Evolutionary conservation across 1,140 invertebrate species (phyloP).

Genomic region (Eurytemora carolleeae): DNA sequence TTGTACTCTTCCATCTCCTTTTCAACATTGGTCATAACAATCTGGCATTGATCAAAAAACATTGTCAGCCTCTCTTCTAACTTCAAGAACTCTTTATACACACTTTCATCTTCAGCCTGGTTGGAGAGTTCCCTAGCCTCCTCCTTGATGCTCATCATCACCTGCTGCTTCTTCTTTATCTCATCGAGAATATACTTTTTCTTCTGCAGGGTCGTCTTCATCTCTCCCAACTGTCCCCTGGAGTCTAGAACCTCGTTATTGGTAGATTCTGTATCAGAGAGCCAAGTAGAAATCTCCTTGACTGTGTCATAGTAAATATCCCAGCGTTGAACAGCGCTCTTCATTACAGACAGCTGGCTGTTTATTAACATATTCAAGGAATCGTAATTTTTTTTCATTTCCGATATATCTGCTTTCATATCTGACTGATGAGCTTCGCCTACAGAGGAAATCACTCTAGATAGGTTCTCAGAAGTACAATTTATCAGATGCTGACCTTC

Average conservation of each 20-base stretch:
- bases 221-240: constrained; percentile 60
- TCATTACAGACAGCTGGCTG: background rate
- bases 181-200: constrained; percentile 48
- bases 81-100: constrained; percentile 38
- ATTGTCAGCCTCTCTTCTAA: constrained; percentile 43
- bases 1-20: constrained; percentile 45
- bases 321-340: background rate
- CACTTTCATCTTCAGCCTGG: constrained; percentile 41
- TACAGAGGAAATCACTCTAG: constrained; percentile 57
- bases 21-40: constrained; percentile 37
- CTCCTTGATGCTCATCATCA: constrained; percentile 43
- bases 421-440: constrained; percentile 55
- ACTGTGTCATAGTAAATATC: constrained; percentile 16
- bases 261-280: background rate
- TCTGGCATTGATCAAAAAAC: constrained; percentile 36
- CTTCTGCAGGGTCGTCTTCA: constrained; percentile 38
- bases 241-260: background rate
- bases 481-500: constrained; percentile 67
- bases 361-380: constrained; percentile 41
- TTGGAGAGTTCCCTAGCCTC: constrained; percentile 48
- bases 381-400: constrained; percentile 56
- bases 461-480: constrained; percentile 55
- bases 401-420: constrained; percentile 47
- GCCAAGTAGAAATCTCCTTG: constrained; percentile 18
- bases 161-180: constrained; percentile 45